Evolutionary conservation across 2,888 invertebrate species (phyloP).

Genomic region (Apotomis turbidana): DNA sequence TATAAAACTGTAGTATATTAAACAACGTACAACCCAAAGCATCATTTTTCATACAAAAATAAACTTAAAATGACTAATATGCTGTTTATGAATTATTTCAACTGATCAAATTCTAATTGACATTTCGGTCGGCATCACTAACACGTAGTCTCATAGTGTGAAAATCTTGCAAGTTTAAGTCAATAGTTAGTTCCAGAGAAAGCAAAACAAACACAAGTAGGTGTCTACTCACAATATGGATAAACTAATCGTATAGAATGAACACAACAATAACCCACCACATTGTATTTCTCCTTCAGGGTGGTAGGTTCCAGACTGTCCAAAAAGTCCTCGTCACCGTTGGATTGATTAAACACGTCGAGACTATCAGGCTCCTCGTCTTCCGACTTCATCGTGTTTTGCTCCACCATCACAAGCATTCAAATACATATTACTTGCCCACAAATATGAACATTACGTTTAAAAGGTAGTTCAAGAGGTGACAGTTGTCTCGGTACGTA

Average conservation of each 20-base stretch:
- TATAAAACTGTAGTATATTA: too few species aligned
- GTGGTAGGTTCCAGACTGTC: constrained; percentile 74
- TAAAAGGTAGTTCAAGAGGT: constrained; percentile 60
- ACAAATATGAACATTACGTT: constrained; percentile 49
- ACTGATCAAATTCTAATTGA: too few species aligned
- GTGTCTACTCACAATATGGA: background rate
- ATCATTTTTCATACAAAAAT: too few species aligned
- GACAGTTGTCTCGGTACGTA: constrained; percentile 63
- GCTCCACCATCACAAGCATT: constrained; percentile 67
- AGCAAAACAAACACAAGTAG: background rate
- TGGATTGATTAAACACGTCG: constrained; percentile 66
- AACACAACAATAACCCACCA: constrained; percentile 55
- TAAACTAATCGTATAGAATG: too few species aligned
- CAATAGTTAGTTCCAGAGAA: background rate
- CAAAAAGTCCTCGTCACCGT: constrained; percentile 64
- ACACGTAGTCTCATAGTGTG: too few species aligned
- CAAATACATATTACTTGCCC: constrained; percentile 11
- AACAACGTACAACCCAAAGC: too few species aligned
- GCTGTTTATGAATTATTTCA: too few species aligned
- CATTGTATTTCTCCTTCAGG: constrained; percentile 64
- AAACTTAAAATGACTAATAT: too few species aligned
- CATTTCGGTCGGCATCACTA: too few species aligned
- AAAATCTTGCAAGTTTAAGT: too few species aligned
- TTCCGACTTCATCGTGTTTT: constrained; percentile 66
- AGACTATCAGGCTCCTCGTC: constrained; percentile 73